phyloP scores from a whole-genome alignment of 2,888 invertebrate species.

The Pseudococcus longispinus region DNA sequence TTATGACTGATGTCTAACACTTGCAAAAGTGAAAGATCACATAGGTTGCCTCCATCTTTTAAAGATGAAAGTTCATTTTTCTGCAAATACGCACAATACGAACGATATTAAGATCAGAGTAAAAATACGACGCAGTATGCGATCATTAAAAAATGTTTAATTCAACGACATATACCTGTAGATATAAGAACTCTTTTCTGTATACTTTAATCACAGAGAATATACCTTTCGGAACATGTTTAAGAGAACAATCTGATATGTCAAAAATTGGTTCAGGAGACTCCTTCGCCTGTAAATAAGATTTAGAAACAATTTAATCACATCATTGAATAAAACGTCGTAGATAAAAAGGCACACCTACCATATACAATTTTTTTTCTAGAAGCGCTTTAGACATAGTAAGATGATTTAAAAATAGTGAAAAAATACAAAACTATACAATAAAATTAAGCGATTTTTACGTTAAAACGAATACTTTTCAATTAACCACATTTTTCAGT shows the following conservation, averaged over 20 bases:
- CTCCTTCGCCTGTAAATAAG: slow-evolving; percentile 70
- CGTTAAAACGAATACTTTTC: not conserved
- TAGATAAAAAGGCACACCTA: not conserved
- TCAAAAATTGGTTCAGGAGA: slow-evolving; percentile 83
- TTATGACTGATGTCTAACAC: slow-evolving; percentile 74
- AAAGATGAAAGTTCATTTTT: slow-evolving; percentile 75
- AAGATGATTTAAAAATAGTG: not conserved
- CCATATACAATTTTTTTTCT: slow-evolving; percentile 51
- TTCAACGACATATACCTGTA: slow-evolving; percentile 61
- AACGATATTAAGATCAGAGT: not conserved
- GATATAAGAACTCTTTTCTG: slow-evolving; percentile 74
- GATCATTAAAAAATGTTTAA: too few relatives aligned
- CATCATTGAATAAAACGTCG: not conserved
- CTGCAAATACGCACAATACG: slow-evolving; percentile 63
- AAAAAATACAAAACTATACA: not conserved
- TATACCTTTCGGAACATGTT: slow-evolving; percentile 77
- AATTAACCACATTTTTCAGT: not conserved
- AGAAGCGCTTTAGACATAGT: slow-evolving; percentile 36
- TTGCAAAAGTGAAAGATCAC: slow-evolving; percentile 73
- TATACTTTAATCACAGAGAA: slow-evolving; percentile 83
- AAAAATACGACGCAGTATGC: too few relatives aligned
- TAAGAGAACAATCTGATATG: slow-evolving; percentile 78
- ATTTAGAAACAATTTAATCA: slow-evolving; percentile 1
- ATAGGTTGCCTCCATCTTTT: slow-evolving; percentile 74
- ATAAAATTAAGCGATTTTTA: not conserved